phyloP scores from a whole-genome alignment of 2,888 invertebrate genomes.

The Drosophila quinaria region DNA sequence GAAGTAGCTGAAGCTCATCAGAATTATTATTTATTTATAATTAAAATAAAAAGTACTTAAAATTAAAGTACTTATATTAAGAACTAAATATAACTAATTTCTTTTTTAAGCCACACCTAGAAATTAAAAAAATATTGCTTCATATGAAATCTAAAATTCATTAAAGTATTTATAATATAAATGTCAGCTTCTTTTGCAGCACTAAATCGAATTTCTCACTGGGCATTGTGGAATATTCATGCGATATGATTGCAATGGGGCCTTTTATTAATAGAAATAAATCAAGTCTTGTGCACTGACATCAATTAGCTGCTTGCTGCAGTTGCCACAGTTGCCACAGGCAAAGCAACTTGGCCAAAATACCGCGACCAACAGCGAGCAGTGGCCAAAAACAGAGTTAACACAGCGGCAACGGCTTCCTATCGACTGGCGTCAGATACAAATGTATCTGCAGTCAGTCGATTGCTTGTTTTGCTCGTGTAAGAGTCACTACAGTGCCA shows the following conservation, averaged over 20 bases:
- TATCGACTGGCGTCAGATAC: conserved; percentile 69
- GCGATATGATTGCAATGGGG: conserved; percentile 59
- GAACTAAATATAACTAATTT: not conserved
- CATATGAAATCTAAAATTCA: no score
- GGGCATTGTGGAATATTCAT: conserved; percentile 27
- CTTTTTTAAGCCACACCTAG: no score
- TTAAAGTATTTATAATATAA: no score
- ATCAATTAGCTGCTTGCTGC: conserved; percentile 77
- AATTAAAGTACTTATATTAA: not conserved
- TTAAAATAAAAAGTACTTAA: not conserved
- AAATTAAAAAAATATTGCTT: no score
- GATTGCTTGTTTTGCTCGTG: conserved; percentile 40
- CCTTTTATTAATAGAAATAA: conserved; percentile 80
- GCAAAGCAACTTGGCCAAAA: conserved; percentile 24
- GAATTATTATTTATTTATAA: not conserved
- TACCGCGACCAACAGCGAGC: not conserved
- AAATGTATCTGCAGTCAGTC: conserved; percentile 65
- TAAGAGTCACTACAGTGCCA: conserved; percentile 42
- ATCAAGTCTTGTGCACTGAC: conserved; percentile 80
- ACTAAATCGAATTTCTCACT: conserved; percentile 41
- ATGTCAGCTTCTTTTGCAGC: not conserved
- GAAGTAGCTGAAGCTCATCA: not conserved
- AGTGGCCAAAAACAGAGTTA: conserved; percentile 3
- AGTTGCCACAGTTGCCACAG: conserved; percentile 17
- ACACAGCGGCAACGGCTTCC: conserved; percentile 29